These are phyloP conservation scores for Sceloporus undulatus DNA, from an alignment of 2,113 vertebrate species.

Conservation along the genomic window DNA sequence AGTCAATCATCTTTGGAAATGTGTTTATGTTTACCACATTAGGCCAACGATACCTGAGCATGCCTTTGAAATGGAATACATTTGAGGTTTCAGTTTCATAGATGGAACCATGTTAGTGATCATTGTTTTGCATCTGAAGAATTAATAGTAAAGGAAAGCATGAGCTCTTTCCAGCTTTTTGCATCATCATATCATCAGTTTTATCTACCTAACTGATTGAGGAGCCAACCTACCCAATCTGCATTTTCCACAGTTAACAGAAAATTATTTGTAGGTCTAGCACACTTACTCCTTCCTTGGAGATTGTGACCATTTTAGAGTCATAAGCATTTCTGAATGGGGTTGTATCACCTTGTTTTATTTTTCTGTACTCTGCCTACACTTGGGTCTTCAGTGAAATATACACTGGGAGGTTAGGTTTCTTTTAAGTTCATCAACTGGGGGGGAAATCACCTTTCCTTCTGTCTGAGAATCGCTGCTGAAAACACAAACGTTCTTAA, in stretches of 20 bases:
- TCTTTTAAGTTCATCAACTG: not conserved
- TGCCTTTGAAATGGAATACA: not conserved
- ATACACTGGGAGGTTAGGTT: not conserved
- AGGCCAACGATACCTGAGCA: not conserved
- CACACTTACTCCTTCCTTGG: not conserved
- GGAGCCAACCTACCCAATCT: not conserved
- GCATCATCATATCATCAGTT: not conserved
- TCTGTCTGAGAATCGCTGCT: not conserved
- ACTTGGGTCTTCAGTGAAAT: not conserved
- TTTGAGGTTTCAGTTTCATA: constrained; percentile 4
- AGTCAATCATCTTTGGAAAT: not conserved
- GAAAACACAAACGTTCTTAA: not conserved
- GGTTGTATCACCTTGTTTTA: not conserved
- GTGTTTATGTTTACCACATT: not conserved
- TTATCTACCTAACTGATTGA: not conserved
- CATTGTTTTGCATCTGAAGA: not conserved
- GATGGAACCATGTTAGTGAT: not conserved
- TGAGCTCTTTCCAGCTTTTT: not conserved
- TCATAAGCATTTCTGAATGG: not conserved
- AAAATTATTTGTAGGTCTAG: not conserved
- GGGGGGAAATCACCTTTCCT: not conserved
- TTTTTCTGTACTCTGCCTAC: not conserved
- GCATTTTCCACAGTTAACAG: not conserved
- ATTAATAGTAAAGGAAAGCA: not conserved
- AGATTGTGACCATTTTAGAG: not conserved